phyloP scores from a whole-genome alignment of 1,140 invertebrate species.

The Lutraria rhynchaena region DNA sequence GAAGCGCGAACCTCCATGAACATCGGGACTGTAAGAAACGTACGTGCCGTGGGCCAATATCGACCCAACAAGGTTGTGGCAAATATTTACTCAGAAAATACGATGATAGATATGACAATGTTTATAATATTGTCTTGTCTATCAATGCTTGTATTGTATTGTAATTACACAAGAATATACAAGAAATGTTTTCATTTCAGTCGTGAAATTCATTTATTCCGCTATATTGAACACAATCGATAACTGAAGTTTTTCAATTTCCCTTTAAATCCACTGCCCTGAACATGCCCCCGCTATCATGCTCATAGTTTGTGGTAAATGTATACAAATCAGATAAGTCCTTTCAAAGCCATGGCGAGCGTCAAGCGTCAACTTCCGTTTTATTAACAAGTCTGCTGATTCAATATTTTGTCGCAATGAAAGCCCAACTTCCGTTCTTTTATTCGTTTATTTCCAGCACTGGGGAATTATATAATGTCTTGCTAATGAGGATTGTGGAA shows the following conservation, averaged over 20 bases:
- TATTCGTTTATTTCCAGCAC: constrained; percentile 28
- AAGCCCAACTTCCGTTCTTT: constrained; percentile 19
- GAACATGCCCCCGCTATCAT: not conserved
- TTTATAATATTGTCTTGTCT: constrained; percentile 43
- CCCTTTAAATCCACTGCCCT: not conserved
- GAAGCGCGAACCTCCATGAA: constrained; percentile 29
- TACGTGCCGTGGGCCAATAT: constrained; percentile 9
- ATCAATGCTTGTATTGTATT: constrained; percentile 8
- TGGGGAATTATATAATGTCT: constrained; percentile 4
- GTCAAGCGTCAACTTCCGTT: constrained; percentile 24
- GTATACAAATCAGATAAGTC: constrained; percentile 15
- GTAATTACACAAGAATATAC: constrained; percentile 1
- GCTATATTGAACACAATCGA: not conserved
- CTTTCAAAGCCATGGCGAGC: not conserved
- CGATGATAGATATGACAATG: constrained; percentile 50
- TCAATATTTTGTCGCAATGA: constrained; percentile 10
- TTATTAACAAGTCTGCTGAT: constrained; percentile 14
- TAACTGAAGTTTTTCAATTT: not conserved
- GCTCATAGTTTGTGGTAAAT: not conserved
- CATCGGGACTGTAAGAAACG: constrained; percentile 7
- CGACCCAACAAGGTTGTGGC: constrained; percentile 21
- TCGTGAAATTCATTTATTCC: not conserved
- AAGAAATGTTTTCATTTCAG: not conserved
- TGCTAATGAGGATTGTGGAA: not conserved
- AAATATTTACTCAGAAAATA: constrained; percentile 52